These are phyloP conservation scores for Darevskia nairensis DNA, from an alignment of 2,797 vertebrate genomes.

Conservation along the genomic window DNA sequence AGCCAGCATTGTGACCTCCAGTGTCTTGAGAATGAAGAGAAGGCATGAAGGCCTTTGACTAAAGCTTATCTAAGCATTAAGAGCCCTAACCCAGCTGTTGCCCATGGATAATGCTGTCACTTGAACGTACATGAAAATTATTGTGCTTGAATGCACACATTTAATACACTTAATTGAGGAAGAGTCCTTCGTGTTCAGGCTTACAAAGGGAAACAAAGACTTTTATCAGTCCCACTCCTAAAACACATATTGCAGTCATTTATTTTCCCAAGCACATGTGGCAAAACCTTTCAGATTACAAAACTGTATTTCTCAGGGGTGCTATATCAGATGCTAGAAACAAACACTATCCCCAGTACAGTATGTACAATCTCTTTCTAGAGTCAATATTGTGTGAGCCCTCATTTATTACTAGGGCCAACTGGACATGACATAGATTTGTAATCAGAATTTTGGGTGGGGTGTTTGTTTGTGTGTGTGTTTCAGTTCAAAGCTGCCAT, in stretches of 20 bases:
- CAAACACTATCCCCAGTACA: background rate
- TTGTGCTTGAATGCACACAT: conserved; percentile 13
- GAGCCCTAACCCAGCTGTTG: conserved; percentile 14
- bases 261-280: background rate
- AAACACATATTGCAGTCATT: conserved; percentile 6
- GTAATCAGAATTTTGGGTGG: background rate
- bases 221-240: background rate
- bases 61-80: conserved; percentile 9
- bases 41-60: background rate
- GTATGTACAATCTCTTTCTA: background rate
- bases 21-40: background rate
- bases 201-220: conserved; percentile 14
- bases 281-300: background rate
- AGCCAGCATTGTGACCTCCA: background rate
- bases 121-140: conserved; percentile 31
- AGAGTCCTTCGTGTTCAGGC: background rate
- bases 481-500: background rate
- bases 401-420: background rate
- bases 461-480: background rate
- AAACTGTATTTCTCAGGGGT: background rate
- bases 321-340: background rate
- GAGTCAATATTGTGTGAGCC: background rate
- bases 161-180: conserved; percentile 22
- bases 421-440: background rate
- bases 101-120: conserved; percentile 12